phyloP scores from a whole-genome alignment of 2,888 invertebrate species.

The Cheilosia vernalis region DNA sequence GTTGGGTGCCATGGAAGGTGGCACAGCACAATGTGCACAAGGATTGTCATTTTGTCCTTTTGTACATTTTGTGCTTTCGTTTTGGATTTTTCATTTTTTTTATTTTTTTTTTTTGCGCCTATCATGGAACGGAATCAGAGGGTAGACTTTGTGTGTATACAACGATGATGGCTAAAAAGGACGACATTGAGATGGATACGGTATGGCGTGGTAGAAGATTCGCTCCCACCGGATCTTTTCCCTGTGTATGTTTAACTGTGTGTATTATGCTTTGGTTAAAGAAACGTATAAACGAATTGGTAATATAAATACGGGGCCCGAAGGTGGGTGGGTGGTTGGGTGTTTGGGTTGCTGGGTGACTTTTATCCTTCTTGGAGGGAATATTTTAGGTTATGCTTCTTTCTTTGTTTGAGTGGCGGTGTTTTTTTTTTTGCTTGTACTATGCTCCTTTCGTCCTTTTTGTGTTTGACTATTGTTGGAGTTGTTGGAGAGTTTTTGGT shows the following conservation, averaged over 20 bases:
- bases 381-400: conserved; percentile 73
- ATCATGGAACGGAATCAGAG: conserved; percentile 58
- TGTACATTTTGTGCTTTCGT: conserved; percentile 70
- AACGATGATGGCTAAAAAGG: conserved; percentile 58
- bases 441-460: conserved; percentile 45
- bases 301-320: conserved; percentile 72
- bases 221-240: conserved; percentile 52
- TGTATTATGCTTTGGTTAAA: conserved; percentile 71
- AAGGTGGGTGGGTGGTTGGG: conserved; percentile 41
- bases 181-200: conserved; percentile 75
- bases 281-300: conserved; percentile 75
- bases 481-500: conserved; percentile 61
- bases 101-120: conserved; percentile 24
- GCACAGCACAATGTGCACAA: conserved; percentile 71
- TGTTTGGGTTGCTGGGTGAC: conserved; percentile 60
- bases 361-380: conserved; percentile 73
- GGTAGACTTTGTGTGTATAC: conserved; percentile 56
- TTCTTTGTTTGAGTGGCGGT: conserved; percentile 49
- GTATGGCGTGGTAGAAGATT: conserved; percentile 45
- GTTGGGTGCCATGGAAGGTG: conserved; percentile 39
- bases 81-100: conserved; percentile 45
- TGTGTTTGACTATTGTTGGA: conserved; percentile 72
- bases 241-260: conserved; percentile 70
- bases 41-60: conserved; percentile 75
- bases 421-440: conserved; percentile 35